Evolutionary conservation across 2,797 vertebrate genomes (phyloP).

Genomic region (Spondyliosoma cantharus): DNA sequence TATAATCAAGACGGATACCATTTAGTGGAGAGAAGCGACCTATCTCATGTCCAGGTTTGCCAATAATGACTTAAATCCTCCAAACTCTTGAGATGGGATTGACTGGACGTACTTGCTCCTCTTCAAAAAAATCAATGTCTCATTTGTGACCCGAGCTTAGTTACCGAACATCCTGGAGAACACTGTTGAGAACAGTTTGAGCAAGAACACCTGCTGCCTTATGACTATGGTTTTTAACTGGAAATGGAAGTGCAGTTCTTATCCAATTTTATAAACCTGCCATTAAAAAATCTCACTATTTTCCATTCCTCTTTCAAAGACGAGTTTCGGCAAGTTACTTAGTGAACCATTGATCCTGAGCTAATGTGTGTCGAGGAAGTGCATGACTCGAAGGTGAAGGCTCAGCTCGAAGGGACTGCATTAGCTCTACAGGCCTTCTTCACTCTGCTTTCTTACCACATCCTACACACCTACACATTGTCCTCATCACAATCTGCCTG

Average conservation of each 20-base stretch:
- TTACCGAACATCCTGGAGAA: slow-evolving; percentile 5
- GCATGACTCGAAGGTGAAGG: slow-evolving; percentile 3
- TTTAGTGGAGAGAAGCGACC: slow-evolving; percentile 9
- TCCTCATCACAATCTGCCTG: neutral
- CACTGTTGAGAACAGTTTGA: neutral
- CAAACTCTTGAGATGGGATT: slow-evolving; percentile 8
- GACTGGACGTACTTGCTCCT: slow-evolving; percentile 13
- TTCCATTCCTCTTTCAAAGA: neutral
- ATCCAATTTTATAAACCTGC: neutral
- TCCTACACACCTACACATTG: neutral
- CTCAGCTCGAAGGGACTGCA: neutral
- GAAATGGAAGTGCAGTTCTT: neutral
- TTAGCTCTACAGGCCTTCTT: neutral
- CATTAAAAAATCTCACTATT: neutral
- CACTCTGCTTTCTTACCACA: neutral
- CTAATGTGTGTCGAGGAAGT: slow-evolving; percentile 4
- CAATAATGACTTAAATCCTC: slow-evolving; percentile 1
- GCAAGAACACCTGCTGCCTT: neutral
- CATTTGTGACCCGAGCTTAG: slow-evolving; percentile 32
- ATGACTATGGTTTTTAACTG: neutral
- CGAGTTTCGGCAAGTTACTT: neutral
- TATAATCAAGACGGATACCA: neutral
- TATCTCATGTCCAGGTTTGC: slow-evolving; percentile 5
- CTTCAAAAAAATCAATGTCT: slow-evolving; percentile 46
- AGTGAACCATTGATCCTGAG: slow-evolving; percentile 5